Evolutionary conservation across 2,797 vertebrate species (phyloP), one percentile per base, ranked within the genome.

Genomic region (Epinephelus coioides): DNA sequence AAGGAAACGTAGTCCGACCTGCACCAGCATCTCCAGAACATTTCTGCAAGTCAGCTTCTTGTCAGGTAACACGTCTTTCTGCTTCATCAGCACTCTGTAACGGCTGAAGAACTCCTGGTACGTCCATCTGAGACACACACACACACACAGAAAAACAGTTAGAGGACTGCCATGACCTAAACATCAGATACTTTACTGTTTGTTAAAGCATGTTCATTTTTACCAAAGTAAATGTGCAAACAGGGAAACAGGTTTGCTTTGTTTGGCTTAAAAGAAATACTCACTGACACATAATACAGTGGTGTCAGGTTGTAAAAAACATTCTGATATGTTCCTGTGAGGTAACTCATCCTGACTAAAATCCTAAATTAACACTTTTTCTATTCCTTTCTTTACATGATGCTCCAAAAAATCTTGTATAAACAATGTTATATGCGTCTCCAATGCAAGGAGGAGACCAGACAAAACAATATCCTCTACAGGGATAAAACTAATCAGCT

Each of bases 71-170:
- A 99, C 97, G 70, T 99, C 98, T 85, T 96, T 99, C 92, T 99
- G 98, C 88, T 97, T 98, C 98, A 99, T 99, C 81, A 99, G 94
- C 72, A 99, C 98, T 79, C 98, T 95, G 87, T 99, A 99, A 7
- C 98, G 97, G 83, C 97, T 99, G 88, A 99, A 99, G 95, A 99
- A 99, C 93, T 99, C 98, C 87, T 99, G 98, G 85, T 99, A 99
- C 0, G 98, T 99, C 98, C 98, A 99, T 84, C 98, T 99, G 91
- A 60, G 6, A 73, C 19, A 76, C 65, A 76, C 23, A 23, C 65
- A 76, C 23, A 23, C 65, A 53, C 19, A 51, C 0, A 59, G 0
- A 56, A 17, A 50, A 25, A 51, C 14, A 12, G 17, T 63, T 3
- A 73, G 6, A 56, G 50, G 21, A 46, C 12, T 10, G 25, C 0